Percentiles rank a stretch among this genome's conserved stretches.
These are phyloP conservation scores for Idaea straminata DNA, from an alignment of 2,888 invertebrate species.

Conservation along the genomic window DNA sequence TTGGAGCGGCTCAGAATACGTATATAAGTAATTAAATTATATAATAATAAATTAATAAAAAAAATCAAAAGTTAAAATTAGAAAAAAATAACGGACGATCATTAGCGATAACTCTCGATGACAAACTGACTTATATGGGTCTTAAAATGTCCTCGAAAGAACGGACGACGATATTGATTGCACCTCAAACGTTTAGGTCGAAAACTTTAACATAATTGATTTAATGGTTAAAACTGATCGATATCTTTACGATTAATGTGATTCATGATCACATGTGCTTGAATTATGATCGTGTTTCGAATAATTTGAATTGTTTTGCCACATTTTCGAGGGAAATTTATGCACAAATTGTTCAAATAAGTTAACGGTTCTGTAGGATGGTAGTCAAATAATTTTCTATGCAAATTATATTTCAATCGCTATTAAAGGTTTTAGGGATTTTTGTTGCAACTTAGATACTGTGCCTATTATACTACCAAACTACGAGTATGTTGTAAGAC, in stretches of 20 bases:
- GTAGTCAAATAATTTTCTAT: not conserved
- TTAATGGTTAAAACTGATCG: conserved; percentile 50
- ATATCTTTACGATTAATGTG: conserved; percentile 42
- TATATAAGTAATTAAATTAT: no score
- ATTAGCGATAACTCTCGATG: conserved; percentile 42
- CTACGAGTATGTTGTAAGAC: no score
- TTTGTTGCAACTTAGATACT: not conserved
- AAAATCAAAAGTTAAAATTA: conserved; percentile 16
- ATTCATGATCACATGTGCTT: conserved; percentile 38
- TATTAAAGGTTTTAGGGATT: not conserved
- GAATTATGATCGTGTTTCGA: conserved; percentile 31
- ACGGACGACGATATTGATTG: conserved; percentile 55
- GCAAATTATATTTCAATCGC: not conserved
- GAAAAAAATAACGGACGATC: conserved; percentile 43
- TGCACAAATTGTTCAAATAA: not conserved
- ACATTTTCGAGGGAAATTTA: conserved; percentile 1
- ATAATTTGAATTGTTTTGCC: conserved; percentile 20
- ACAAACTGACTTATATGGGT: conserved; percentile 62
- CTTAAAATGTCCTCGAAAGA: conserved; percentile 47
- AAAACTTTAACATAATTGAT: conserved; percentile 53
- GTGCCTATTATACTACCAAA: no score
- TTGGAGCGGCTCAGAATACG: no score
- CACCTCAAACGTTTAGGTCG: conserved; percentile 46
- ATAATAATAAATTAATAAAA: no score
- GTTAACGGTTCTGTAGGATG: not conserved